Evolutionary conservation across 2,113 vertebrate species (phyloP).

Genomic region (Centropus bengalensis): DNA sequence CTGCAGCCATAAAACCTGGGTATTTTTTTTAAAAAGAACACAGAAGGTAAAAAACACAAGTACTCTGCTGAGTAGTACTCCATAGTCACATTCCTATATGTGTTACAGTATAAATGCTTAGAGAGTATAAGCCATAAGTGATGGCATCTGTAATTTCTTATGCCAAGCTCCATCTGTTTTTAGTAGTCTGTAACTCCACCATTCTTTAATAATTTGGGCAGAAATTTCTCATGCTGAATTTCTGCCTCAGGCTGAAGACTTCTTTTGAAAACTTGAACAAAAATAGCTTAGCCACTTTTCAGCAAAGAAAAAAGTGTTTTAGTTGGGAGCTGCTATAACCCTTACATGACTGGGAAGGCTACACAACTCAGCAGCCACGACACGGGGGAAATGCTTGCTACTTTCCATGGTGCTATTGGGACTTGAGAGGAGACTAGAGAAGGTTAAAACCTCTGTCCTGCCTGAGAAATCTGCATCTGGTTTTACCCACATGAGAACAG

Average conservation of each 20-base stretch:
- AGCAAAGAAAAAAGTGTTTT: not conserved
- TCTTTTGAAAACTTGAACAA: slow-evolving; percentile 51
- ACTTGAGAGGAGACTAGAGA: not conserved
- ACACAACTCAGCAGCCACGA: not conserved
- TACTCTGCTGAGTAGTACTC: not conserved
- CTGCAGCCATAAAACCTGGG: not conserved
- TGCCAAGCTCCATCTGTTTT: slow-evolving; percentile 51
- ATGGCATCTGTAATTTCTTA: slow-evolving; percentile 29
- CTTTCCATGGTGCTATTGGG: not conserved
- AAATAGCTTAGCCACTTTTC: slow-evolving; percentile 44
- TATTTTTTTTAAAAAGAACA: not conserved
- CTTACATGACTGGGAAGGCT: not conserved
- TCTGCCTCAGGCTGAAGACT: slow-evolving; percentile 23
- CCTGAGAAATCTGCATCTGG: not conserved
- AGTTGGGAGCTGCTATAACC: not conserved
- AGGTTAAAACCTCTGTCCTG: not conserved
- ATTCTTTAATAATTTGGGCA: slow-evolving; percentile 54
- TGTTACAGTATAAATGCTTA: not conserved
- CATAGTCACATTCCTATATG: not conserved
- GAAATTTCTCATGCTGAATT: slow-evolving; percentile 47
- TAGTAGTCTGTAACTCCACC: slow-evolving; percentile 21
- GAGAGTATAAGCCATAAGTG: not conserved
- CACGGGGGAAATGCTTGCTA: not conserved
- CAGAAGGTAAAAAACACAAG: not conserved
- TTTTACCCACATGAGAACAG: not conserved